Evolutionary conservation across 2,888 invertebrate species (phyloP).

Genomic region (Coronaproctus castanopsis): DNA sequence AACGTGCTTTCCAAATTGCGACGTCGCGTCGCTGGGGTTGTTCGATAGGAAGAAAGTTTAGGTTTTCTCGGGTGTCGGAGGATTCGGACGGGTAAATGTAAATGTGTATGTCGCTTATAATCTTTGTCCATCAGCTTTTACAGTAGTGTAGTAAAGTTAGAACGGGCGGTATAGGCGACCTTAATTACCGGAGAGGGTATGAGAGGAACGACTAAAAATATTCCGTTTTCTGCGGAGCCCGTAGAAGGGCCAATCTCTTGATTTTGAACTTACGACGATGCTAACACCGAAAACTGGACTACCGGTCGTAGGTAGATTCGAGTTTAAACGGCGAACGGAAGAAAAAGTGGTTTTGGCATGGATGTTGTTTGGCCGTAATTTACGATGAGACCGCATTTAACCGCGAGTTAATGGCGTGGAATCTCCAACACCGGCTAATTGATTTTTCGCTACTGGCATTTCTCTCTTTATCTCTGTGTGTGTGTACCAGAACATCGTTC

Average conservation of each 20-base stretch:
- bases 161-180: background rate
- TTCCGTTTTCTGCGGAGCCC: no score
- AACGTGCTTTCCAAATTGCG: no score
- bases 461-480: no score
- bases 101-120: background rate
- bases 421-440: slow-evolving; percentile 57
- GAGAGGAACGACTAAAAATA: background rate
- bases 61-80: background rate
- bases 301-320: background rate
- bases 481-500: slow-evolving; percentile 3
- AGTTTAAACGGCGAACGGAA: background rate
- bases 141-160: background rate
- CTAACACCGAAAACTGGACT: no score
- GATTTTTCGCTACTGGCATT: slow-evolving; percentile 25
- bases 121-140: background rate
- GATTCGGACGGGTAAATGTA: background rate
- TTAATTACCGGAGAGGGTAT: background rate
- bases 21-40: no score
- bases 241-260: no score
- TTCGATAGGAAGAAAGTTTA: no score
- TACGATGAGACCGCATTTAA: slow-evolving; percentile 12
- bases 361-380: slow-evolving; percentile 6
- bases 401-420: slow-evolving; percentile 58
- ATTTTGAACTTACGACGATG: no score
- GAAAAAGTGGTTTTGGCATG: background rate